Percentiles rank a stretch among this genome's conserved stretches.
Conservation (phyloP, 2,113 vertebrate genomes). For the Bungarus multicinctus region DNA sequence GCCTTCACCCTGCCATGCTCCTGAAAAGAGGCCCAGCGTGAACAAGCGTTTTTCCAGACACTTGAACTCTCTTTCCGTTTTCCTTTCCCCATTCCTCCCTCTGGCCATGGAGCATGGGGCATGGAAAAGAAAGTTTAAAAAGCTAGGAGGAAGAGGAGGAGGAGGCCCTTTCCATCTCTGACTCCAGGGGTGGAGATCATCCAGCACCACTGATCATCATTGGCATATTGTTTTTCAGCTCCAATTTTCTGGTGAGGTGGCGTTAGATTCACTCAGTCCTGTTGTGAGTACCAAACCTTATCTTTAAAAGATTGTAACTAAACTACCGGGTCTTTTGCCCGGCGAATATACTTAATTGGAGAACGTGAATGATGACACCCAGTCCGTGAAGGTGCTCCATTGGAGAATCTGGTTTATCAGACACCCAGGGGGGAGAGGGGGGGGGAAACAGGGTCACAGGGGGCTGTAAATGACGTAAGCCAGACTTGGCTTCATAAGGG, state of each 20-base stretch:
- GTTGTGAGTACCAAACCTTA: background rate
- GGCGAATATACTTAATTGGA: too few species aligned
- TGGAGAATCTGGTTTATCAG: too few species aligned
- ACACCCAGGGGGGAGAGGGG: too few species aligned
- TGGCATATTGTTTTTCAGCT: background rate
- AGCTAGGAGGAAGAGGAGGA: background rate
- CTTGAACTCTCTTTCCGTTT: background rate
- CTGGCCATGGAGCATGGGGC: background rate
- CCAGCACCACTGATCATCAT: too few species aligned
- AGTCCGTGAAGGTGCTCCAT: too few species aligned
- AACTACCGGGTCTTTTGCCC: too few species aligned
- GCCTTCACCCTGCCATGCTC: background rate
- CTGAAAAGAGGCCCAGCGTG: background rate
- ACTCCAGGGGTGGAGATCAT: background rate
- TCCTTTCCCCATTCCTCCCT: background rate
- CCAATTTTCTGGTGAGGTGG: background rate
- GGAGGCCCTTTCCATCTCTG: background rate
- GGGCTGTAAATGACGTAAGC: too few species aligned
- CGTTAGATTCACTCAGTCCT: background rate
- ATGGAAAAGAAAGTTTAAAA: background rate
- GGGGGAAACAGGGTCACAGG: too few species aligned
- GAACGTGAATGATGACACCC: too few species aligned
- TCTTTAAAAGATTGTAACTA: too few species aligned
- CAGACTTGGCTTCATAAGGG: too few species aligned
- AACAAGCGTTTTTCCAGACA: background rate